phyloP scores from a whole-genome alignment of 2,113 vertebrate species.

The Crotalus helleri region DNA sequence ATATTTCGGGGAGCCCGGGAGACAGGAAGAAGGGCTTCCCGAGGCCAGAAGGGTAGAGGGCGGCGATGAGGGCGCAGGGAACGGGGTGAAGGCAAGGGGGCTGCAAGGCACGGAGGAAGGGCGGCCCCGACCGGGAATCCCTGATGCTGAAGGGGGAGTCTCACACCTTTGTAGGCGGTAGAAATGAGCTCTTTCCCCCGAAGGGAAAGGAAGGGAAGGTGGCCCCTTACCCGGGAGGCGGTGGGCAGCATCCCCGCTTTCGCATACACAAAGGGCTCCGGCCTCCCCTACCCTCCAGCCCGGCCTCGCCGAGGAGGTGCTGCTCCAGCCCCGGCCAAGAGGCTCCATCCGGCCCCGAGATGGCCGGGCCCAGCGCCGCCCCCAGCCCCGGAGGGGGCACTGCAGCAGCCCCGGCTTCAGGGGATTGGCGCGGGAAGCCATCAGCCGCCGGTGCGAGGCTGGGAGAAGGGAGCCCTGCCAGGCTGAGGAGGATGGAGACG shows the following conservation, averaged over 20 bases:
- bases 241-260: neutral
- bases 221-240: neutral
- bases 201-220: conserved; percentile 27
- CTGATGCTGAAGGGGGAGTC: neutral
- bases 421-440: neutral
- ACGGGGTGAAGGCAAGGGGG: neutral
- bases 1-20: neutral
- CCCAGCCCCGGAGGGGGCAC: conserved; percentile 24
- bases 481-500: neutral
- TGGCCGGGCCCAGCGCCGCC: neutral
- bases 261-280: conserved; percentile 26
- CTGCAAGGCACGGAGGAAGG: no score
- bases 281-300: conserved; percentile 1
- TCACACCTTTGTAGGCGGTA: neutral
- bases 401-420: neutral
- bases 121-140: no score
- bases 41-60: neutral
- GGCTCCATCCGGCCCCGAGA: conserved; percentile 21
- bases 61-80: neutral
- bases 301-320: neutral
- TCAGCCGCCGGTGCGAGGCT: neutral
- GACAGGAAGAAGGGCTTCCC: neutral
- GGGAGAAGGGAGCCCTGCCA: neutral
- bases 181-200: neutral
- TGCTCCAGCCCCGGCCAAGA: neutral